Percentiles rank a stretch among this genome's conserved stretches.
These are phyloP conservation scores for Xyrichtys novacula DNA, from an alignment of 2,797 vertebrate genomes.

Conservation along the genomic window DNA sequence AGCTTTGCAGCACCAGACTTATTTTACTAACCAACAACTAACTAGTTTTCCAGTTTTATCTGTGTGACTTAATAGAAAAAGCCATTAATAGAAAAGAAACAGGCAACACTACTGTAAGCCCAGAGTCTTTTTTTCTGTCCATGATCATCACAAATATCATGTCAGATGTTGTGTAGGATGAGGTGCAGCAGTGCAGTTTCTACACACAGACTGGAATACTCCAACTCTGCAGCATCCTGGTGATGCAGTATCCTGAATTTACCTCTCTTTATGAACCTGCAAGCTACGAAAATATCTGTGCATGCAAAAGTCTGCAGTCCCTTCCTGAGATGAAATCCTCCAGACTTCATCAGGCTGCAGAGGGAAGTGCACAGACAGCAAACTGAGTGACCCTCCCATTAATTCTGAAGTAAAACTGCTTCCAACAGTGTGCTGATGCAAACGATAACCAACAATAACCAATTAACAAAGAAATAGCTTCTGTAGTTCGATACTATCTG, in stretches of 20 bases:
- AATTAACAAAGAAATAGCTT: constrained; percentile 1
- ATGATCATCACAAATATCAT: constrained; percentile 11
- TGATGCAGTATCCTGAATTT: constrained; percentile 39
- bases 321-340: constrained; percentile 29
- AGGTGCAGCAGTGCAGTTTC: constrained; percentile 17
- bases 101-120: no score
- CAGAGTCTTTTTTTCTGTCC: not conserved
- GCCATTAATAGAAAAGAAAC: no score
- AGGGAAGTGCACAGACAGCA: constrained; percentile 27
- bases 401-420: constrained; percentile 20
- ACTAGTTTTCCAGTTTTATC: no score
- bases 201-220: constrained; percentile 17
- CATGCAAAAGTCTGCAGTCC: constrained; percentile 17
- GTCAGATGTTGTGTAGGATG: constrained; percentile 31
- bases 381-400: constrained; percentile 17
- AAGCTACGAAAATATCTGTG: constrained; percentile 10
- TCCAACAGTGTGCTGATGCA: constrained; percentile 15
- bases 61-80: no score
- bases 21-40: no score
- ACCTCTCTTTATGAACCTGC: constrained; percentile 13
- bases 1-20: no score
- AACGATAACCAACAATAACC: constrained; percentile 6
- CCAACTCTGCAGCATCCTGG: constrained; percentile 35
- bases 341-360: constrained; percentile 29
- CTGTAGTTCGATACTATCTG: not conserved